A percentile compares a stretch with the other conserved stretches of the same genome.
These are phyloP conservation scores for Cataglyphis livida DNA, from an alignment of 2,888 invertebrate genomes.

Conservation along the genomic window DNA sequence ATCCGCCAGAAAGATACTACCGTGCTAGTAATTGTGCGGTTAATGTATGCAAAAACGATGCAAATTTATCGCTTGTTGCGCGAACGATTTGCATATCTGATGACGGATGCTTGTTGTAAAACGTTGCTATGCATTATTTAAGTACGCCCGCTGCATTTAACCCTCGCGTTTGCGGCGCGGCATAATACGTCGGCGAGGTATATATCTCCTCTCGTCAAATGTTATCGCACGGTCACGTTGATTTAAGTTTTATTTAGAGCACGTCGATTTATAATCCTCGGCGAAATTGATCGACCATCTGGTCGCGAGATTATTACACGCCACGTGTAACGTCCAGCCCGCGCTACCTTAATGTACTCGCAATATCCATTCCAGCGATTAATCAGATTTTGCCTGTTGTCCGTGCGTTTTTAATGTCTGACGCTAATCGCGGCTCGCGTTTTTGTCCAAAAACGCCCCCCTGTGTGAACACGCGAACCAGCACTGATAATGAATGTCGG, in stretches of 20 bases:
- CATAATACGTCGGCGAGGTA: slow-evolving; percentile 8
- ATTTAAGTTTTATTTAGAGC: slow-evolving; percentile 42
- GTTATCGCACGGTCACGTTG: slow-evolving; percentile 22
- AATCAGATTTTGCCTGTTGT: slow-evolving; percentile 58
- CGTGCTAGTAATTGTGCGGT: slow-evolving; percentile 53
- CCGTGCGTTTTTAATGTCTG: slow-evolving; percentile 65
- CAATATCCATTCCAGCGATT: slow-evolving; percentile 65
- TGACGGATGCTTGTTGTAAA: slow-evolving; percentile 55
- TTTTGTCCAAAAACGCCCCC: slow-evolving; percentile 22
- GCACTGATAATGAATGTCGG: slow-evolving; percentile 45
- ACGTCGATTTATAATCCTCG: slow-evolving; percentile 38
- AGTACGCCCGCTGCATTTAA: slow-evolving; percentile 46
- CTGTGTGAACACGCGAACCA: neutral
- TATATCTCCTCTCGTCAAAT: slow-evolving; percentile 12
- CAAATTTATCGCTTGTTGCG: slow-evolving; percentile 58
- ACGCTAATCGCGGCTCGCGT: slow-evolving; percentile 22
- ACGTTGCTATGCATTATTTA: slow-evolving; percentile 55
- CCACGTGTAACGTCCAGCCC: slow-evolving; percentile 34
- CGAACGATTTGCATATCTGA: slow-evolving; percentile 53
- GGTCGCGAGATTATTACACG: slow-evolving; percentile 28
- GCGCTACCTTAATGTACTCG: slow-evolving; percentile 63
- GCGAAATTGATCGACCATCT: slow-evolving; percentile 18
- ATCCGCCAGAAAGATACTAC: slow-evolving; percentile 53
- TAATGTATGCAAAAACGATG: slow-evolving; percentile 57
- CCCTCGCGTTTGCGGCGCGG: slow-evolving; percentile 38